These are phyloP conservation scores for Heliothis subflexa DNA, from an alignment of 1,140 invertebrate genomes.

Conservation along the genomic window DNA sequence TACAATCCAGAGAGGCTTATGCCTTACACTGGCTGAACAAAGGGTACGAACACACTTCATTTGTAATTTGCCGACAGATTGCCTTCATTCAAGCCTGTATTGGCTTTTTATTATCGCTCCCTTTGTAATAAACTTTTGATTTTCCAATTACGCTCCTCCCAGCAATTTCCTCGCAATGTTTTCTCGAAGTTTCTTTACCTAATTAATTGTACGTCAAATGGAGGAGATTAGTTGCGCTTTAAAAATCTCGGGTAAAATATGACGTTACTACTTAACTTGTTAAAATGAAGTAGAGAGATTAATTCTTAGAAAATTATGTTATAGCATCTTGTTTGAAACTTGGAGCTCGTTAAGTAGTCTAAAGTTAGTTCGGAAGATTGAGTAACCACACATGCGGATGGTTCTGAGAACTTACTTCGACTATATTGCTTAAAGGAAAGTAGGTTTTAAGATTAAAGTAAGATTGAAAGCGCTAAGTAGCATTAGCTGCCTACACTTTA, in stretches of 20 bases:
- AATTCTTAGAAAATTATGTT: slow-evolving; percentile 35
- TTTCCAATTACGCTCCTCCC: not conserved
- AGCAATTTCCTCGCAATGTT: slow-evolving; percentile 3
- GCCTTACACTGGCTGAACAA: slow-evolving; percentile 32
- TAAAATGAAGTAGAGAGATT: slow-evolving; percentile 32
- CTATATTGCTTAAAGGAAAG: not conserved
- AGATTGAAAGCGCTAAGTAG: too few relatives aligned
- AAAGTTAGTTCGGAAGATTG: slow-evolving; percentile 28
- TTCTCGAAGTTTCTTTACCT: slow-evolving; percentile 10
- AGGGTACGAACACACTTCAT: slow-evolving; percentile 39
- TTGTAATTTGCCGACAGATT: slow-evolving; percentile 47
- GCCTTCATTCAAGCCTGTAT: slow-evolving; percentile 34
- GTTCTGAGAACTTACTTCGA: not conserved
- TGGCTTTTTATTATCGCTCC: slow-evolving; percentile 35
- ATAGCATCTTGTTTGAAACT: slow-evolving; percentile 20
- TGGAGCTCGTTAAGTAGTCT: slow-evolving; percentile 29
- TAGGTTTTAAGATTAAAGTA: too few relatives aligned
- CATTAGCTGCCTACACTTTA: too few relatives aligned
- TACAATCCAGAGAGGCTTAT: slow-evolving; percentile 36
- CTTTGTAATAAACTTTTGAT: slow-evolving; percentile 37
- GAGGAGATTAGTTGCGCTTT: not conserved
- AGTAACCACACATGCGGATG: slow-evolving; percentile 33
- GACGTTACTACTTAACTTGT: not conserved
- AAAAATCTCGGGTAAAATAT: not conserved
- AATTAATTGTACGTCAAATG: slow-evolving; percentile 23